These are phyloP conservation scores for Pseudomyrmex pallidus DNA, from an alignment of 1,140 invertebrate genomes.

Conservation along the genomic window DNA sequence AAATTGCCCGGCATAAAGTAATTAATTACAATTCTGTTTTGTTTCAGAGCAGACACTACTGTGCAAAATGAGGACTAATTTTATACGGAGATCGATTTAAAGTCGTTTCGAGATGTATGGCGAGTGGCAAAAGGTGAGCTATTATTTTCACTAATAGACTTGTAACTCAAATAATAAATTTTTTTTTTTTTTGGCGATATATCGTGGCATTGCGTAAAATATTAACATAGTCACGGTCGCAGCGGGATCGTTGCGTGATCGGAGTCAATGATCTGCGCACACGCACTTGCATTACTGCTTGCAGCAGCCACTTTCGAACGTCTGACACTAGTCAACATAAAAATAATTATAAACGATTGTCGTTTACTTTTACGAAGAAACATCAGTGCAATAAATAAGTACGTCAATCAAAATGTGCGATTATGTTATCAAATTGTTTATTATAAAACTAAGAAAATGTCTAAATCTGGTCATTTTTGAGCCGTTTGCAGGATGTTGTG, in stretches of 20 bases:
- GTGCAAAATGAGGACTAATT: slow-evolving; percentile 77
- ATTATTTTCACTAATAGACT: neutral
- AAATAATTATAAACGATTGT: slow-evolving; percentile 26
- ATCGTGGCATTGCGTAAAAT: slow-evolving; percentile 63
- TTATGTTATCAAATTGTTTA: neutral
- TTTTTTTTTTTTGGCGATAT: slow-evolving; percentile 4
- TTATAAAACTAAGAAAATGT: too few species aligned
- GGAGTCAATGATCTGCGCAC: slow-evolving; percentile 82
- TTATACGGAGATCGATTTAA: slow-evolving; percentile 69
- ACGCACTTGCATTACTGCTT: slow-evolving; percentile 70
- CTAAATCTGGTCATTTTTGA: too few species aligned
- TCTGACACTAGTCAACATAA: slow-evolving; percentile 42
- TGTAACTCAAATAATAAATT: neutral
- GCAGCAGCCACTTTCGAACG: slow-evolving; percentile 80
- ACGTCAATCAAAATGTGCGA: neutral
- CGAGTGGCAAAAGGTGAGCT: slow-evolving; percentile 83
- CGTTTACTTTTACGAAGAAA: neutral
- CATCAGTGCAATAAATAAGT: neutral
- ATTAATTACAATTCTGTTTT: neutral
- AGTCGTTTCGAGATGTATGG: slow-evolving; percentile 78
- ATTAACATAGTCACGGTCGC: slow-evolving; percentile 67
- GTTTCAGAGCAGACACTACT: slow-evolving; percentile 63
- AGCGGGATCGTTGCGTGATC: slow-evolving; percentile 64
- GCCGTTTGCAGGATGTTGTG: too few species aligned
- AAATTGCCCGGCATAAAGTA: neutral